phyloP scores from a whole-genome alignment of 30 jellyfish, hydroid and myxozoan genomes.

The Hydra vulgaris region DNA sequence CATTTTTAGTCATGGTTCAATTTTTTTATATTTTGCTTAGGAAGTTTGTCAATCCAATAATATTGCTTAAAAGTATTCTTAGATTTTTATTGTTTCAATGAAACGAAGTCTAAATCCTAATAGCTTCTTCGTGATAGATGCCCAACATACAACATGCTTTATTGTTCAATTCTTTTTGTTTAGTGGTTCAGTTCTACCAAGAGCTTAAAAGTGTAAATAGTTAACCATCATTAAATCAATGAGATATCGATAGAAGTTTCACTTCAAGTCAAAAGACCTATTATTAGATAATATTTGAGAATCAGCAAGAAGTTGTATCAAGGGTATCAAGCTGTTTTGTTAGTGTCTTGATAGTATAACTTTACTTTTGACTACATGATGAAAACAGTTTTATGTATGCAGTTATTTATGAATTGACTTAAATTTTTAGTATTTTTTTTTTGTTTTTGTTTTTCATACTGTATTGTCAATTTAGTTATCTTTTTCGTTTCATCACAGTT shows the following conservation, averaged over 20 bases:
- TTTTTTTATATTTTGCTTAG: not conserved
- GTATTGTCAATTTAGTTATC: not conserved
- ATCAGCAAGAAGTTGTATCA: not conserved
- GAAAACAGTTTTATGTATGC: not conserved
- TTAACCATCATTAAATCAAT: not conserved
- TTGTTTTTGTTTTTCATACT: not conserved
- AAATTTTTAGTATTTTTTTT: not conserved
- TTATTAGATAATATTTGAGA: not conserved
- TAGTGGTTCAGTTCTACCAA: not conserved
- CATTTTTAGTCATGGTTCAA: too few relatives aligned
- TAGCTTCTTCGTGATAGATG: too few relatives aligned
- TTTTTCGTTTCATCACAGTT: not conserved
- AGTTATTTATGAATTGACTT: not conserved
- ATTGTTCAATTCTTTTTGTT: not conserved
- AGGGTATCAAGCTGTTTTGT: not conserved
- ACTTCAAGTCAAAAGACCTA: not conserved
- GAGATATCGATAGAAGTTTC: not conserved
- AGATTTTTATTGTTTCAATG: not conserved
- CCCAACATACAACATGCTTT: too few relatives aligned
- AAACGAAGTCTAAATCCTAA: not conserved
- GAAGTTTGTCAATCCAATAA: not conserved
- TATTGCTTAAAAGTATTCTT: not conserved
- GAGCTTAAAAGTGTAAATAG: not conserved
- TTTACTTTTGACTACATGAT: not conserved
- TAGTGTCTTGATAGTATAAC: not conserved